Conservation (phyloP, 2,113 vertebrate species). For the Paedocypris sp. region DNA sequence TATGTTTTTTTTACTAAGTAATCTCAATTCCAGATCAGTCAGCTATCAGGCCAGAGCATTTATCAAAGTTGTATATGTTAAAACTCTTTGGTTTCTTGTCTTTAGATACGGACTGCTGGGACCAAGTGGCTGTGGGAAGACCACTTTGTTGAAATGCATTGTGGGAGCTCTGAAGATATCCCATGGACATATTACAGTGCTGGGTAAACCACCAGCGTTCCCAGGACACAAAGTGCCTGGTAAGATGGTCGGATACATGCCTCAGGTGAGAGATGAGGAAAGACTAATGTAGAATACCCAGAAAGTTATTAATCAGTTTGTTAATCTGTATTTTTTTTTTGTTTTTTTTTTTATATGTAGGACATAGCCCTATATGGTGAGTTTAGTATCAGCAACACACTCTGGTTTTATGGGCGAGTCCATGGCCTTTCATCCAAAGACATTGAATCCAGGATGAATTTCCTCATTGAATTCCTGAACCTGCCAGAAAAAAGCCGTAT, state of each 20-base stretch:
- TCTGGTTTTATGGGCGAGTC: constrained; percentile 61
- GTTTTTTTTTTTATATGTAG: constrained; percentile 24
- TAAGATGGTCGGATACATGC: constrained; percentile 69
- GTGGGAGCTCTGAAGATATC: constrained; percentile 67
- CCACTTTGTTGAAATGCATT: constrained; percentile 65
- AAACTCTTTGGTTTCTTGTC: background rate
- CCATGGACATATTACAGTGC: constrained; percentile 56
- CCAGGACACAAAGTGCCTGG: constrained; percentile 63
- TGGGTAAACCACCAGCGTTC: constrained; percentile 63
- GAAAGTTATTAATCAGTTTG: background rate
- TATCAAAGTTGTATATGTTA: background rate
- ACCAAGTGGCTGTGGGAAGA: constrained; percentile 70
- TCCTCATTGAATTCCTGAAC: constrained; percentile 64
- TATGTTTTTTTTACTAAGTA: too few relatives aligned
- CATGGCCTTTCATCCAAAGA: constrained; percentile 60
- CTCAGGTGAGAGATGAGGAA: constrained; percentile 50
- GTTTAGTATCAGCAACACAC: constrained; percentile 64
- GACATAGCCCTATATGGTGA: constrained; percentile 65
- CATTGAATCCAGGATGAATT: constrained; percentile 53
- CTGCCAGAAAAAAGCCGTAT: constrained; percentile 60
- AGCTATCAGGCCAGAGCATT: too few relatives aligned
- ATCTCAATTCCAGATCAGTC: too few relatives aligned
- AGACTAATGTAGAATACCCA: background rate
- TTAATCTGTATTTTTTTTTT: background rate
- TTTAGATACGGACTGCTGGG: constrained; percentile 63